Percentiles rank a stretch among this genome's conserved stretches.
Conservation (phyloP, 2,797 vertebrate species). For the Lepus oiostolus region DNA sequence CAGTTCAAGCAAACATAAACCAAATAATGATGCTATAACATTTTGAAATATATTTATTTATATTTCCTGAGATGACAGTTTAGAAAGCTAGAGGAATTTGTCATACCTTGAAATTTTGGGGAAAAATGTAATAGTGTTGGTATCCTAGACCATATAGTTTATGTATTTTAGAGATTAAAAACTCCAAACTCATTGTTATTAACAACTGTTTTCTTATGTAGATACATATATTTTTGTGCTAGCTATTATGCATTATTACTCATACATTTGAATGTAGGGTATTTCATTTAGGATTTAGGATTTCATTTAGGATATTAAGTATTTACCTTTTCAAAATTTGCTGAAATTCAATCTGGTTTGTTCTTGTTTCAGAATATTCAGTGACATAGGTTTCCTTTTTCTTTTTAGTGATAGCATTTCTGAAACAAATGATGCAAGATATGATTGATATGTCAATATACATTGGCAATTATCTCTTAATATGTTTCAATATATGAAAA, state of each 20-base stretch:
- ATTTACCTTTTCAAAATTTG: constrained; percentile 85
- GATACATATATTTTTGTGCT: background rate
- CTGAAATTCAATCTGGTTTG: constrained; percentile 73
- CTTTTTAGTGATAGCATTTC: constrained; percentile 70
- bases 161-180: constrained; percentile 19
- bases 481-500: constrained; percentile 35
- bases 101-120: background rate
- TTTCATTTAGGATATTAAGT: constrained; percentile 31
- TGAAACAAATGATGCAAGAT: constrained; percentile 75
- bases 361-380: constrained; percentile 72
- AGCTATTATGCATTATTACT: background rate
- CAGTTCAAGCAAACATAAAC: constrained; percentile 3
- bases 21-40: background rate
- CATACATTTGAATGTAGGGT: background rate
- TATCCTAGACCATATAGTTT: background rate
- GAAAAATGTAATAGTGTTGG: background rate
- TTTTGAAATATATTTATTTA: background rate
- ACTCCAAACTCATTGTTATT: background rate
- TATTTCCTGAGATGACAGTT: constrained; percentile 37
- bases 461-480: constrained; percentile 11
- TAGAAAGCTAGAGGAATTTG: constrained; percentile 34
- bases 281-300: background rate
- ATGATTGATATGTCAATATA: constrained; percentile 25
- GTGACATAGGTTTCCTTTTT: constrained; percentile 54
- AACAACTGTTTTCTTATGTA: background rate